These are phyloP conservation scores for Arothron firmamentum DNA, from an alignment of 2,113 vertebrate species.

Conservation along the genomic window DNA sequence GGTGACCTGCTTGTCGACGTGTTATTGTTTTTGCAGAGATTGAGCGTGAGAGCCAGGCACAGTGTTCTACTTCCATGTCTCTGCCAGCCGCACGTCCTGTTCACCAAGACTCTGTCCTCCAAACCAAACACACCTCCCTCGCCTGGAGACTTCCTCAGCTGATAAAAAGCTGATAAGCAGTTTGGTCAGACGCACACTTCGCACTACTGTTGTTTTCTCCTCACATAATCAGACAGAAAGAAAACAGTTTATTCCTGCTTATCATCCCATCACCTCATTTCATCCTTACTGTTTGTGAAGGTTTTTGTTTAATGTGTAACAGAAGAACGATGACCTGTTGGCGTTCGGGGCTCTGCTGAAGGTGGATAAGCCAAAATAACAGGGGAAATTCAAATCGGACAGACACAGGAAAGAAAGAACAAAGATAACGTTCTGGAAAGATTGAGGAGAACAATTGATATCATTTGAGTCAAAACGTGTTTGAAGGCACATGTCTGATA, in stretches of 20 bases:
- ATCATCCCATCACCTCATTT: constrained; percentile 10
- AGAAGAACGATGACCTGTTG: constrained; percentile 42
- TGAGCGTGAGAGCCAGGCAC: constrained; percentile 22
- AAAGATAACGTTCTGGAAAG: constrained; percentile 20
- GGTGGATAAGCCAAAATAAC: constrained; percentile 63
- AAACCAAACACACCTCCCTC: constrained; percentile 38
- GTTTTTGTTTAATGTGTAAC: constrained; percentile 33
- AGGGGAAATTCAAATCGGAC: constrained; percentile 25
- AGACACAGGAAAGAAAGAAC: constrained; percentile 12
- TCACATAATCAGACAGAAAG: too few species aligned
- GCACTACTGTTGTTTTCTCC: neutral
- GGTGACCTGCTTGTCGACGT: constrained; percentile 22
- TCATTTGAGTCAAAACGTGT: neutral
- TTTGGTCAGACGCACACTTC: constrained; percentile 10
- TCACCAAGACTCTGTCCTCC: constrained; percentile 21
- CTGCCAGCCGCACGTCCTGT: constrained; percentile 49
- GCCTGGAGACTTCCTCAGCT: constrained; percentile 55
- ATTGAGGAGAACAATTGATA: constrained; percentile 4
- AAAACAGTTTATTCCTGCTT: constrained; percentile 19
- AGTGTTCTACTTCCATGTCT: constrained; percentile 13
- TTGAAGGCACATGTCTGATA: too few species aligned
- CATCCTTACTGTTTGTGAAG: constrained; percentile 6
- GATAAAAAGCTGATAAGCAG: constrained; percentile 54
- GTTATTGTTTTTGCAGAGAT: constrained; percentile 55
- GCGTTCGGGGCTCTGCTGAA: constrained; percentile 36